Evolutionary conservation across 2,797 vertebrate species (phyloP).

Genomic region (Cuculus canorus): DNA sequence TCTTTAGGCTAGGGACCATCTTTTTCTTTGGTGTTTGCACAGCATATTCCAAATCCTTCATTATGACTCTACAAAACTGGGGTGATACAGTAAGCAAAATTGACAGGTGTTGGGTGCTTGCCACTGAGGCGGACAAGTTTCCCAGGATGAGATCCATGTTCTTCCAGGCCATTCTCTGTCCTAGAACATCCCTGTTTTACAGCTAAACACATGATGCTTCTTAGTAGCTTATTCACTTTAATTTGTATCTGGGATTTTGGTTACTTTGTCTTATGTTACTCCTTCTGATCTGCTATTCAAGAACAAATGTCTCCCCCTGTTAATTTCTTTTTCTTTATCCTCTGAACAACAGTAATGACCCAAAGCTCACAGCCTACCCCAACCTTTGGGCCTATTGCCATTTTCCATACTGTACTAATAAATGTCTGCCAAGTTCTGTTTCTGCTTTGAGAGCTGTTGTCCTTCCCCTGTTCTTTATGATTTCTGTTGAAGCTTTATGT

Average conservation of each 20-base stretch:
- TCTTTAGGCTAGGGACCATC: neutral
- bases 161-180: neutral
- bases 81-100: neutral
- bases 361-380: neutral
- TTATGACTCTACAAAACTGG: neutral
- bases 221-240: neutral
- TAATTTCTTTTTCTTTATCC: neutral
- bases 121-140: neutral
- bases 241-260: neutral
- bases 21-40: neutral
- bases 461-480: neutral
- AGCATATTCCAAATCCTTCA: neutral
- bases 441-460: neutral
- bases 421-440: neutral
- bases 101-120: neutral
- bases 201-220: neutral
- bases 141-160: neutral
- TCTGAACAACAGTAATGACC: neutral
- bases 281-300: neutral
- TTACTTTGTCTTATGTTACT: neutral
- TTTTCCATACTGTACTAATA: neutral
- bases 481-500: neutral
- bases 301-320: neutral
- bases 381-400: neutral
- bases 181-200: neutral